Conservation (phyloP, 2,797 vertebrate genomes). For the Artibeus lituratus region DNA sequence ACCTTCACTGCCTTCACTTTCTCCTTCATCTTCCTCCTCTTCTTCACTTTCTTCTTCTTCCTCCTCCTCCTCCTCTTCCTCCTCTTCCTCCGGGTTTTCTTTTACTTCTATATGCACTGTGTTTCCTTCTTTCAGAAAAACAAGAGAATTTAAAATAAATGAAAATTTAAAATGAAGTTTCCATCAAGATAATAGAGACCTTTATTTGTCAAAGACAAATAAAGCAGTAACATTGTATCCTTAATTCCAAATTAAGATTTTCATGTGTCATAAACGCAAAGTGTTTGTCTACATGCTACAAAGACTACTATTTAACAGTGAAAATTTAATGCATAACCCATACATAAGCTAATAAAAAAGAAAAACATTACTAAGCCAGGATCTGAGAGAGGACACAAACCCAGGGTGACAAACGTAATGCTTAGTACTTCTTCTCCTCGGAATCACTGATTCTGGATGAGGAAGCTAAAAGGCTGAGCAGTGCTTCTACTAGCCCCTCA, state of each 20-base stretch:
- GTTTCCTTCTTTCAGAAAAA: constrained; percentile 86
- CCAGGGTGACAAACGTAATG: neutral
- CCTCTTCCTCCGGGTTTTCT: constrained; percentile 87
- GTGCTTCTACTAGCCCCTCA: neutral
- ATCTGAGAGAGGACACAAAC: neutral
- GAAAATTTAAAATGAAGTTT: neutral
- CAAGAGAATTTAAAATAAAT: constrained; percentile 31
- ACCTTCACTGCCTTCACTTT: constrained; percentile 87
- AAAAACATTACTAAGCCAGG: neutral
- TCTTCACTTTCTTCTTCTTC: constrained; percentile 85
- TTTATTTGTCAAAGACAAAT: neutral
- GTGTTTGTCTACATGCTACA: neutral
- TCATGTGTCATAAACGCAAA: neutral
- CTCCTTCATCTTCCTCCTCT: constrained; percentile 86
- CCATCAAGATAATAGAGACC: neutral
- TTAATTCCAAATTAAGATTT: neutral
- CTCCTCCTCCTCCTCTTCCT: constrained; percentile 86
- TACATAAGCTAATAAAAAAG: neutral
- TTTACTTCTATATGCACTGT: constrained; percentile 96
- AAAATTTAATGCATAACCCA: neutral
- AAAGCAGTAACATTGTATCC: neutral
- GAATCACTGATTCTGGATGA: neutral
- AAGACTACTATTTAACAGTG: neutral
- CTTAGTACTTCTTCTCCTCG: neutral
- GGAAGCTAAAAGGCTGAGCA: neutral